phyloP scores from a whole-genome alignment of 2,888 invertebrate genomes.

The Tethea ocularis region DNA sequence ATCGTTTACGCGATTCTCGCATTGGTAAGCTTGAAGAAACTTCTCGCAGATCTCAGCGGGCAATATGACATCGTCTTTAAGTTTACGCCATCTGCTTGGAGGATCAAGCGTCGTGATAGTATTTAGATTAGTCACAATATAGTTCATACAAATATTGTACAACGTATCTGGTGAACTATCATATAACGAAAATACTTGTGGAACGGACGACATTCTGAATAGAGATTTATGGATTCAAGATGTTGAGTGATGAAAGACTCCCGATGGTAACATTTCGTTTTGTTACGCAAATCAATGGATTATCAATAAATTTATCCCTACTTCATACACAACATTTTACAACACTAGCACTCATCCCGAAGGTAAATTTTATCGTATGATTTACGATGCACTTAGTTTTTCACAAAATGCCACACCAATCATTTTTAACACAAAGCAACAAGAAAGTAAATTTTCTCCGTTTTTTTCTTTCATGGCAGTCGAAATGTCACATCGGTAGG shows the following conservation, averaged over 20 bases:
- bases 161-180: conserved; percentile 84
- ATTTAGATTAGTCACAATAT: conserved; percentile 85
- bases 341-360: neutral
- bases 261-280: conserved; percentile 41
- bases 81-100: conserved; percentile 68
- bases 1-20: conserved; percentile 84
- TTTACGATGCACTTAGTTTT: neutral
- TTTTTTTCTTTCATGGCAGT: neutral
- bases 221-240: conserved; percentile 29
- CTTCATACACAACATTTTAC: neutral
- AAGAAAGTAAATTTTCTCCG: conserved; percentile 23
- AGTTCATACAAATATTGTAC: conserved; percentile 85
- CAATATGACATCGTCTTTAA: conserved; percentile 85
- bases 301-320: neutral
- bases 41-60: conserved; percentile 90
- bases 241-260: conserved; percentile 40
- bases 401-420: neutral
- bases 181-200: conserved; percentile 52
- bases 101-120: conserved; percentile 82
- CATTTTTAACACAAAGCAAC: conserved; percentile 37
- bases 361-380: neutral
- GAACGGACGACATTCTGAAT: conserved; percentile 55
- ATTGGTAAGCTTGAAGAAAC: conserved; percentile 84
- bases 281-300: neutral
- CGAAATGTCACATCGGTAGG: neutral